phyloP scores from a whole-genome alignment of 2,797 vertebrate genomes.

The Periparus ater region DNA sequence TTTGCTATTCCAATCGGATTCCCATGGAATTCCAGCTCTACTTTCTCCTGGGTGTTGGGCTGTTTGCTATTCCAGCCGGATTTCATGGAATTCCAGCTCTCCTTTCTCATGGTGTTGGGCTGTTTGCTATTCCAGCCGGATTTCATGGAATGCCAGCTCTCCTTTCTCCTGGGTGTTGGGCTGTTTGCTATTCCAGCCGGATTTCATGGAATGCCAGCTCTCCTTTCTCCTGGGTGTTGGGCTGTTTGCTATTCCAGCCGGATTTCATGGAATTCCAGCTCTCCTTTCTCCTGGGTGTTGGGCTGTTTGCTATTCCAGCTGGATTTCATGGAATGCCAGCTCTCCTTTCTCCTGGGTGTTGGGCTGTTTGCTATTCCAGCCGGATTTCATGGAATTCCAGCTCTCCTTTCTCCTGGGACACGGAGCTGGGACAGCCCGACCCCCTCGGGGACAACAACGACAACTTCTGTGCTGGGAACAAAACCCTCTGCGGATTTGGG shows the following conservation, averaged over 20 bases:
- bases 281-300: not conserved
- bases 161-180: not conserved
- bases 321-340: rapidly evolving
- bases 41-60: not conserved
- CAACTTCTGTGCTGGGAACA: not conserved
- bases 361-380: not conserved
- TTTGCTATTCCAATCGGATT: not conserved
- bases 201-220: rapidly evolving
- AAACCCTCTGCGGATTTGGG: not conserved
- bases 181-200: not conserved
- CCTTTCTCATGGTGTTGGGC: not conserved
- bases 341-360: not conserved
- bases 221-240: not conserved
- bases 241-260: not conserved
- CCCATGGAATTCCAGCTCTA: not conserved
- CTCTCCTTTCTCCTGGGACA: not conserved
- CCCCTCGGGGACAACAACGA: not conserved
- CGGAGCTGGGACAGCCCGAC: not conserved
- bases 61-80: not conserved
- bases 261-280: rapidly evolving
- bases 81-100: not conserved
- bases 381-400: rapidly evolving
- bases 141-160: not conserved
- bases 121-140: not conserved
- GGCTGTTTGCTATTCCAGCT: not conserved